These are phyloP conservation scores for Cardiocondyla obscurior DNA, from an alignment of 1,140 invertebrate species.

Conservation along the genomic window DNA sequence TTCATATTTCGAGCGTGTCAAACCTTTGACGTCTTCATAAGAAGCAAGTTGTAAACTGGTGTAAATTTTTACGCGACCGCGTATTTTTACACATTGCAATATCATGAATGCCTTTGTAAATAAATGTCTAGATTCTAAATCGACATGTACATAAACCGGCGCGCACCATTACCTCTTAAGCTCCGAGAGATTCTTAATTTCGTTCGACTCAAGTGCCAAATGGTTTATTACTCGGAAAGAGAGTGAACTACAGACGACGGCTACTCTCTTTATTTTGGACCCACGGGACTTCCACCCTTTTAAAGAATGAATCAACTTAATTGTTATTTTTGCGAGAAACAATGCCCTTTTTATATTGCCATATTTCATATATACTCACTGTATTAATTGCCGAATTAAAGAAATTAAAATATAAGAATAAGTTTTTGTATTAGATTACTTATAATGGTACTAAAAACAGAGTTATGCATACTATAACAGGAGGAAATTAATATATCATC, in stretches of 20 bases:
- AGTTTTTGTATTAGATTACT: not conserved
- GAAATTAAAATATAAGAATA: not conserved
- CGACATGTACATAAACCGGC: not conserved
- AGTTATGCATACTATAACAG: not conserved
- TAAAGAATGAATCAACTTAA: not conserved
- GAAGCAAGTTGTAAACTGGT: slow-evolving; percentile 43
- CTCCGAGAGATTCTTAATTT: not conserved
- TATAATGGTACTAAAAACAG: not conserved
- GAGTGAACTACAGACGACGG: not conserved
- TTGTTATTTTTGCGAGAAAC: not conserved
- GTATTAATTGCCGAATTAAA: slow-evolving; percentile 22
- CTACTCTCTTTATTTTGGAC: not conserved
- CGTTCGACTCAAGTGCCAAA: not conserved
- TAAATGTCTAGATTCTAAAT: slow-evolving; percentile 44
- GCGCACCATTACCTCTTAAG: not conserved
- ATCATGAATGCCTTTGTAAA: slow-evolving; percentile 47
- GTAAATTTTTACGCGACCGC: slow-evolving; percentile 30
- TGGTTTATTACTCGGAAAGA: not conserved
- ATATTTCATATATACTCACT: not conserved
- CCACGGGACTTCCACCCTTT: not conserved
- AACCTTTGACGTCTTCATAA: not conserved
- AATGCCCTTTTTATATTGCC: not conserved
- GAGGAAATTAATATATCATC: not conserved
- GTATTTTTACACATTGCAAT: not conserved
- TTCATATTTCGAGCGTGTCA: not conserved